phyloP scores from a whole-genome alignment of 1,140 invertebrate species.

The Bombus difficillimus region DNA sequence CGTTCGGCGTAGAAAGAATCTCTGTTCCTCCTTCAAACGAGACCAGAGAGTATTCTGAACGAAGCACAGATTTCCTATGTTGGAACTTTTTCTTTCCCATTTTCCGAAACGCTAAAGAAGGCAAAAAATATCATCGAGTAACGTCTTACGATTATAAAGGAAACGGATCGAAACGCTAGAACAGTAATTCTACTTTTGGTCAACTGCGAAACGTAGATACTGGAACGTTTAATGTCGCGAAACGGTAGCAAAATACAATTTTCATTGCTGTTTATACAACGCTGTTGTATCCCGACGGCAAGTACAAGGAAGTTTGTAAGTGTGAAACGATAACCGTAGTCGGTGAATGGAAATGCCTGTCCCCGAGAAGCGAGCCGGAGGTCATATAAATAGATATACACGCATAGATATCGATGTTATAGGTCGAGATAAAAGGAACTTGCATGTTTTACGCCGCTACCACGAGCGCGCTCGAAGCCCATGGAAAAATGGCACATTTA shows the following conservation, averaged over 20 bases:
- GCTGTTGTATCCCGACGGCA: background rate
- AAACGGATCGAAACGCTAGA: too few relatives aligned
- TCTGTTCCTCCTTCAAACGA: background rate
- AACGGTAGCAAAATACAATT: background rate
- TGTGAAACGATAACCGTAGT: background rate
- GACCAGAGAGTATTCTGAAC: background rate
- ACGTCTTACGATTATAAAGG: too few relatives aligned
- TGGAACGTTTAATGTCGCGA: too few relatives aligned
- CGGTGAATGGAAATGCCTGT: conserved; percentile 26
- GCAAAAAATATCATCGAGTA: rapidly evolving
- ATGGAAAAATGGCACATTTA: conserved; percentile 17
- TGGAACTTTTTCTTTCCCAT: background rate
- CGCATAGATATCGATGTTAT: conserved; percentile 31
- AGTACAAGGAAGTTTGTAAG: background rate
- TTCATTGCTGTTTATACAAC: background rate
- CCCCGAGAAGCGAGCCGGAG: background rate
- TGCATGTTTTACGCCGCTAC: conserved; percentile 26
- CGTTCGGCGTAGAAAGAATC: conserved; percentile 37
- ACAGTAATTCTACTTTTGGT: background rate
- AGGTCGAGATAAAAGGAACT: conserved; percentile 12
- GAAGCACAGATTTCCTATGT: background rate
- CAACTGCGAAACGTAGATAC: background rate
- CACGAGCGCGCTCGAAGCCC: background rate
- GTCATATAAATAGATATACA: conserved; percentile 41
- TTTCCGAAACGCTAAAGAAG: too few relatives aligned